Conservation (phyloP, 2,888 invertebrate genomes). For the Meteorus colon region DNA sequence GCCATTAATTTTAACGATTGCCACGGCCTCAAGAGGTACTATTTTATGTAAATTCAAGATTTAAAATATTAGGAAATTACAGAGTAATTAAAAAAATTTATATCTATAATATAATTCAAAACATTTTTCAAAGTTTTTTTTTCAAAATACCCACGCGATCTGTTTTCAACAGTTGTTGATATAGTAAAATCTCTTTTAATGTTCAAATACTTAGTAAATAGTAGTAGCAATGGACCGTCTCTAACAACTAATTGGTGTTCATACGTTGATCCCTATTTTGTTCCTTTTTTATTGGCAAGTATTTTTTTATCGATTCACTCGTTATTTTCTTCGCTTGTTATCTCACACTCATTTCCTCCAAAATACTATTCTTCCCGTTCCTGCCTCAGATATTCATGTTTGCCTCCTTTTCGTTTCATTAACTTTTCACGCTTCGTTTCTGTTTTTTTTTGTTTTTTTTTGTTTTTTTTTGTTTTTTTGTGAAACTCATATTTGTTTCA, state of each 20-base stretch:
- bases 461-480: neutral
- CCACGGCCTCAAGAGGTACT: neutral
- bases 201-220: slow-evolving; percentile 57
- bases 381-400: slow-evolving; percentile 36
- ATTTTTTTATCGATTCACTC: neutral
- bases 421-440: neutral
- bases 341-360: slow-evolving; percentile 24
- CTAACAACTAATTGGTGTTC: slow-evolving; percentile 73
- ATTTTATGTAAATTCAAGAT: neutral
- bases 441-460: neutral
- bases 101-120: neutral
- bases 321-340: slow-evolving; percentile 19
- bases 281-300: slow-evolving; percentile 56
- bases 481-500: neutral
- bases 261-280: slow-evolving; percentile 72
- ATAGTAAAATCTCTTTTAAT: neutral
- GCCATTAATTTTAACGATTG: slow-evolving; percentile 23
- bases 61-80: neutral
- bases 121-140: neutral
- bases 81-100: neutral
- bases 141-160: neutral
- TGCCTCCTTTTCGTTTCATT: slow-evolving; percentile 23
- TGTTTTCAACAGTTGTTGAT: slow-evolving; percentile 5
- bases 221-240: slow-evolving; percentile 67
- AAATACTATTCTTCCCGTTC: neutral